Evolutionary conservation across 2,113 vertebrate species (phyloP), one percentile per base, ranked within the genome.

Genomic region (Ailurus styani): DNA sequence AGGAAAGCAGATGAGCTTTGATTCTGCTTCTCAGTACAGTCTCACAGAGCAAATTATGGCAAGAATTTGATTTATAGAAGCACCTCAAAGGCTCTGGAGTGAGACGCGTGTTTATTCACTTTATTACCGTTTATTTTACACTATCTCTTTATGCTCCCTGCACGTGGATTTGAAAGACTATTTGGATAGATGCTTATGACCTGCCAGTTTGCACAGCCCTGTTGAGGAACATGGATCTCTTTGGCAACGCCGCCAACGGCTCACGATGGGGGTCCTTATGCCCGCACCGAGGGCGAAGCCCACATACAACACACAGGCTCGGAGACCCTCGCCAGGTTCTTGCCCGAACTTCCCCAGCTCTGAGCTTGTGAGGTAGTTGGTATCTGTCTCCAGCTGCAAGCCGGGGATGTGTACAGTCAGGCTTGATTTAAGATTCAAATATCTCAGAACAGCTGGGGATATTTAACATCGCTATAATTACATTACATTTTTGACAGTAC

Each of bases 141-240:
- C 96, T 97, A 87, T 97, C 97, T 97, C 92, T 98, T 97, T 97
- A 97, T 93, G 97, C 97, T 97, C 72, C 92, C 90, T 97, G 96
- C 94, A 97, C 97, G 68, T 96, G 97, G 96, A 94, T 97, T 95
- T 90, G 96, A 96, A 96, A 96, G 95, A 91, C 87, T 83, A 57
- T 98, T 97, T 95, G 96, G 96, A 96, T 82, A 96, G 95, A 96
- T 95, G 92, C 96, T 78, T 77, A 72, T 79, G 95, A 88, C 54
- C 95, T 70, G 84, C 87, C 83, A 77, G 94, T 82, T 77, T 95
- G 96, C 81, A 45, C 2, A 85, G 96, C 45, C 70, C 93, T 55
- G 55, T 50, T 13, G 78, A 93, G 85, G 57, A 82, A 47, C 90
- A 8, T 13, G n/a, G 64, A 60, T 84, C 13, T 72, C 52, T 77